phyloP scores from a whole-genome alignment of 1,140 invertebrate genomes.

The Eurosta solidaginis region DNA sequence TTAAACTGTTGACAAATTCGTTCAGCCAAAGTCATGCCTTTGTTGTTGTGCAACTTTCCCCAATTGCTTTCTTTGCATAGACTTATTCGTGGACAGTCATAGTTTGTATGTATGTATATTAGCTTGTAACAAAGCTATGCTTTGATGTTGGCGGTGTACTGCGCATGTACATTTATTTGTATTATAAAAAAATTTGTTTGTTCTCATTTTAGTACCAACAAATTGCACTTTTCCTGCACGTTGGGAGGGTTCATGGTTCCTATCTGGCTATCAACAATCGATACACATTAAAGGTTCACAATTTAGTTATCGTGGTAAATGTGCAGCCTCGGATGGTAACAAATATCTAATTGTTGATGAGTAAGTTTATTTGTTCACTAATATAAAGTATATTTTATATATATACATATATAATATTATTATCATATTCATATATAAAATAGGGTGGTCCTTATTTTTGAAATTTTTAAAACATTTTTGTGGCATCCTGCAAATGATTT shows the following conservation, averaged over 20 bases:
- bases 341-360: constrained; percentile 83
- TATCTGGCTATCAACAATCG: constrained; percentile 79
- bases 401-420: not conserved
- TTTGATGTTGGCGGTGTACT: too few relatives aligned
- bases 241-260: constrained; percentile 85
- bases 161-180: not conserved
- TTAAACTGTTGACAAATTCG: too few relatives aligned
- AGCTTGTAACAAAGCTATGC: too few relatives aligned
- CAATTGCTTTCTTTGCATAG: too few relatives aligned
- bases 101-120: too few relatives aligned
- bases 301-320: constrained; percentile 79
- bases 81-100: too few relatives aligned
- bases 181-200: constrained; percentile 11
- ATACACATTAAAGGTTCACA: constrained; percentile 77
- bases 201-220: constrained; percentile 58
- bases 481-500: too few relatives aligned
- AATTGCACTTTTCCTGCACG: constrained; percentile 77
- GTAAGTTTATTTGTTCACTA: constrained; percentile 65
- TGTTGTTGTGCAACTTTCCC: too few relatives aligned
- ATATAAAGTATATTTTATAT: not conserved
- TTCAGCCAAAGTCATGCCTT: too few relatives aligned
- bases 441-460: not conserved
- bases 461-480: too few relatives aligned
- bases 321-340: constrained; percentile 78
- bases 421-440: not conserved